phyloP scores from a whole-genome alignment of 2,888 invertebrate genomes.

The Dimorphilus gyrociliatus region DNA sequence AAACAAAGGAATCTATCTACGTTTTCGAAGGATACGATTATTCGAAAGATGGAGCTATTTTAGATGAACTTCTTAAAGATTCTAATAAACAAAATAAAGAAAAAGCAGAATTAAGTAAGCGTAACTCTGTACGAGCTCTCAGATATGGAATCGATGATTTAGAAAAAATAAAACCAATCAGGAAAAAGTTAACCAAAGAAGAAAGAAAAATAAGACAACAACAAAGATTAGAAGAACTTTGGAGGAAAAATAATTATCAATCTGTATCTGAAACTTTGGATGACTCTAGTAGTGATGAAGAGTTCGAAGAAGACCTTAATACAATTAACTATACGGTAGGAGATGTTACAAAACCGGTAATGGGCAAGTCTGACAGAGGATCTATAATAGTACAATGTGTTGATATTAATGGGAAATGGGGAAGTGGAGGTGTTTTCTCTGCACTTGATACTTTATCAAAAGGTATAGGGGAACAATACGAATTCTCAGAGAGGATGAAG shows the following conservation, averaged over 20 bases:
- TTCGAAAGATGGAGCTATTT: too few relatives aligned
- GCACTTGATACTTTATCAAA: slow-evolving; percentile 24
- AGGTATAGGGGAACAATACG: slow-evolving; percentile 25
- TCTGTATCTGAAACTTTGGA: too few relatives aligned
- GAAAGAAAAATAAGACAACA: too few relatives aligned
- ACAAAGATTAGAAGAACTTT: too few relatives aligned
- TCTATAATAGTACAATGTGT: slow-evolving; percentile 36
- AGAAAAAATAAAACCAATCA: too few relatives aligned
- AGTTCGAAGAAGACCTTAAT: slow-evolving; percentile 7
- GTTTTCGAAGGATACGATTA: slow-evolving; percentile 37
- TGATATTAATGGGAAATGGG: slow-evolving; percentile 37
- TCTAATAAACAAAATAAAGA: too few relatives aligned
- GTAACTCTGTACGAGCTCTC: too few relatives aligned
- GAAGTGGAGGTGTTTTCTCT: slow-evolving; percentile 36
- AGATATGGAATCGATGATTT: too few relatives aligned
- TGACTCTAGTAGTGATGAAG: slow-evolving; percentile 10
- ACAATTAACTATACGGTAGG: slow-evolving; percentile 31
- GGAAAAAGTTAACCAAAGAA: too few relatives aligned
- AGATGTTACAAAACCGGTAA: slow-evolving; percentile 34
- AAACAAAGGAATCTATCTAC: slow-evolving; percentile 24
- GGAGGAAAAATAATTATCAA: too few relatives aligned
- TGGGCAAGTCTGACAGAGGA: slow-evolving; percentile 11
- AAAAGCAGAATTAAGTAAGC: too few relatives aligned
- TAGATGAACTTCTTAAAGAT: background rate
- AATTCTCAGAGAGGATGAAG: slow-evolving; percentile 31